Evolutionary conservation across 2,888 invertebrate genomes (phyloP).

Genomic region (Baronia brevicornis): DNA sequence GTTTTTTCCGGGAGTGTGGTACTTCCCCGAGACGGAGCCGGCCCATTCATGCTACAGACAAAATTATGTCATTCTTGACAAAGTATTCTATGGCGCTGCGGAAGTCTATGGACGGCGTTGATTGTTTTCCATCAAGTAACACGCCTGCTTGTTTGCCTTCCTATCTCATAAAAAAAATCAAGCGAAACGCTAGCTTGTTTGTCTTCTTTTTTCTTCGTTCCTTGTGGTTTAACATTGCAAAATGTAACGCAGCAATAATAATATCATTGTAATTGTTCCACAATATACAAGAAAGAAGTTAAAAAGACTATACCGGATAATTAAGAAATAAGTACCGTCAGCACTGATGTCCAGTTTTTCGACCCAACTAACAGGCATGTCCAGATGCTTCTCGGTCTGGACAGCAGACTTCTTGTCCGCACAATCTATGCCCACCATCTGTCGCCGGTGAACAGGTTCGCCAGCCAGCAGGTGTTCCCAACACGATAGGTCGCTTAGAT

Average conservation of each 20-base stretch:
- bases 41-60: no score
- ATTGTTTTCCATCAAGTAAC: no score
- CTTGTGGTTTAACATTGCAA: not conserved
- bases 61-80: no score
- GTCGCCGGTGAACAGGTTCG: constrained; percentile 75
- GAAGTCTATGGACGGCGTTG: no score
- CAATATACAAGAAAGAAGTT: not conserved
- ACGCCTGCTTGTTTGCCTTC: no score
- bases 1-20: no score
- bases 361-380: constrained; percentile 86
- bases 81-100: no score
- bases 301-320: not conserved
- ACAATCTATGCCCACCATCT: constrained; percentile 67
- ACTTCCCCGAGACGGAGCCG: no score
- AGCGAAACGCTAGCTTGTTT: no score
- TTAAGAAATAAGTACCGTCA: constrained; percentile 45
- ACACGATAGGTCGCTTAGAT: constrained; percentile 72
- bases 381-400: constrained; percentile 81
- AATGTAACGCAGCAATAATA: not conserved
- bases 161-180: no score
- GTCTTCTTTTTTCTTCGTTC: not conserved
- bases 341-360: constrained; percentile 78
- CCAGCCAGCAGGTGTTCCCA: constrained; percentile 87
- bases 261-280: not conserved
- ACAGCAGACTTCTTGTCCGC: constrained; percentile 54